These are phyloP conservation scores for Pachydiplax longipennis DNA, from an alignment of 2,888 invertebrate genomes.

Conservation along the genomic window DNA sequence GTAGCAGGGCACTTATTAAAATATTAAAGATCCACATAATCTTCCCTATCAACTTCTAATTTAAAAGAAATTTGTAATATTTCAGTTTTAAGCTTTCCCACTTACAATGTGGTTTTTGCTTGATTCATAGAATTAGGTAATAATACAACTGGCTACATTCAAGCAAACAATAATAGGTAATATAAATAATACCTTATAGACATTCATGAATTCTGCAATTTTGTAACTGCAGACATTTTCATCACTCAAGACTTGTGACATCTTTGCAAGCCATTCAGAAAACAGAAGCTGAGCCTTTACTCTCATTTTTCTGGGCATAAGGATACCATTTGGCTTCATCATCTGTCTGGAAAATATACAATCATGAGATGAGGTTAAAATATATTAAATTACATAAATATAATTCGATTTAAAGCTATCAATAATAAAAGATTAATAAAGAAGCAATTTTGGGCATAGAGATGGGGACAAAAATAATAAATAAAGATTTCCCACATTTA, in stretches of 20 bases:
- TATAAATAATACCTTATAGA: constrained; percentile 63
- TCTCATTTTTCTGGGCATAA: constrained; percentile 63
- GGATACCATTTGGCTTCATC: neutral
- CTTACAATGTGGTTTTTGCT: too few species aligned
- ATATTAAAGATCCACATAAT: too few species aligned
- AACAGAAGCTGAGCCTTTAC: constrained; percentile 67
- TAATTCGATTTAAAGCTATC: neutral
- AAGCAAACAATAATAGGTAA: neutral
- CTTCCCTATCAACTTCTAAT: too few species aligned
- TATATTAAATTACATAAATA: neutral
- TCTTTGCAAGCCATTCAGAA: constrained; percentile 67
- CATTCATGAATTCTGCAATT: constrained; percentile 66
- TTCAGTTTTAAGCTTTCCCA: too few species aligned
- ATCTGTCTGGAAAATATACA: constrained; percentile 20
- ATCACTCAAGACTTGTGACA: constrained; percentile 65
- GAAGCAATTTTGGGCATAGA: too few species aligned
- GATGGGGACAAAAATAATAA: too few species aligned
- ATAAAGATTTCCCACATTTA: too few species aligned
- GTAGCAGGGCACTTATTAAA: too few species aligned
- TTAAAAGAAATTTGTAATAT: too few species aligned
- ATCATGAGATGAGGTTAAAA: neutral
- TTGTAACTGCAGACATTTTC: constrained; percentile 65
- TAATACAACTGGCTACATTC: neutral
- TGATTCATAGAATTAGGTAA: too few species aligned
- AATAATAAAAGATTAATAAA: too few species aligned